Evolutionary conservation across 2,888 invertebrate genomes (phyloP), one percentile per base, ranked within the genome.

Genomic region (Trichogramma dendrolimi): DNA sequence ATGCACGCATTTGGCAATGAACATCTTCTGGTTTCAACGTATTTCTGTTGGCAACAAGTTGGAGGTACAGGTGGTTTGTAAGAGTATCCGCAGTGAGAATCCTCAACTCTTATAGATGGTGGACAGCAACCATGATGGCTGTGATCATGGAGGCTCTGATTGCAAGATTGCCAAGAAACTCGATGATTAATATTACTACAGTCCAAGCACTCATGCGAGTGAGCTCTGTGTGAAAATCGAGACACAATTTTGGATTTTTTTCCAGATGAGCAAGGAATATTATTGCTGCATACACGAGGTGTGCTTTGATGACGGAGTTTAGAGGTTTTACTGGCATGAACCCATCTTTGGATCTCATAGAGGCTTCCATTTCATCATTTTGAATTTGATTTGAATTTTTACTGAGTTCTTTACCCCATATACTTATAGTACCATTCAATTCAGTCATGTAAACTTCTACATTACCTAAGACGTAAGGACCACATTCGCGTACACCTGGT

Each of bases 401-500:
- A 56, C 55, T 69, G 14, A 75, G 73, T 69, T 78, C 77, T 69
- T 77, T 78, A 8, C 79, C 79, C 78, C 78, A 79, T 61, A 79
- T 75, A 52, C 76, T 78, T 39, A 79, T 75, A 1, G 76, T 79
- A 10, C 79, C 79, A 59, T 79, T 77, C 47, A 74, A 68, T 63
- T 79, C 78, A 2, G 76, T 72, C 77, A 79, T 78, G 64, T 75
- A 72, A 47, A 79, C 73, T 67, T 77, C 78, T 10, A 79, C 67
- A 59, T 79, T 79, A 8, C 78, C 77, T 5, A 79, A 68, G 40
- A 75, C 68, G 61, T 75, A 79, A 4, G 79, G 79, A 41, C 79
- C 79, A 56, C 79, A 79, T 63, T 78, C 74, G n/a, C 74, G 70
- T n/a, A 69, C 68, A 50, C 70, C 71, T 1, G 67, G 63, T 8